Evolutionary conservation across 92 coral and sea anemone genomes (phyloP).

Genomic region (Porites lobata): DNA sequence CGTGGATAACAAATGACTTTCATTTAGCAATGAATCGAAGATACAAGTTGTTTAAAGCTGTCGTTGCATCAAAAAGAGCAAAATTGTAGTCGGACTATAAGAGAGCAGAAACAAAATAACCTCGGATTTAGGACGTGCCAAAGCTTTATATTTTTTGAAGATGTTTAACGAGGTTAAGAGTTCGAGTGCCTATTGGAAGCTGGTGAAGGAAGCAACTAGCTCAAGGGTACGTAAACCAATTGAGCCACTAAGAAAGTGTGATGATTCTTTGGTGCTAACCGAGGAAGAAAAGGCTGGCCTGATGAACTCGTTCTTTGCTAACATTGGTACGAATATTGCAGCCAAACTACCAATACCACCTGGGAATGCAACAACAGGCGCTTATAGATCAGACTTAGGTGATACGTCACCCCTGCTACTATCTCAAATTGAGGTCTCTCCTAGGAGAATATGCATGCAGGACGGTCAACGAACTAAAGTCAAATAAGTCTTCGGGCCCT

Average conservation of each 20-base stretch:
- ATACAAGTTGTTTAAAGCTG: background rate
- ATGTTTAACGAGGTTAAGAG: background rate
- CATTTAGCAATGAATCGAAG: background rate
- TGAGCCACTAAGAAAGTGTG: conserved; percentile 27
- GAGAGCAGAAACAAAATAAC: background rate
- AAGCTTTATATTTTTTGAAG: background rate
- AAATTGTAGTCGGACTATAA: background rate
- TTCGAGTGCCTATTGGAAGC: conserved; percentile 3
- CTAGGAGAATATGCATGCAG: too few species aligned
- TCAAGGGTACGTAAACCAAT: conserved; percentile 3
- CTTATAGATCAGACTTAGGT: too few species aligned
- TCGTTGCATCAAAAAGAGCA: background rate
- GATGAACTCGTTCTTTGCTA: background rate
- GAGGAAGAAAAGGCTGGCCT: conserved; percentile 5
- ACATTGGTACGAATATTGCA: background rate
- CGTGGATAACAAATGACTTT: conserved; percentile 45
- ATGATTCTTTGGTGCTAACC: conserved; percentile 4
- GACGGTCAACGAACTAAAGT: too few species aligned
- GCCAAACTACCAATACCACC: background rate
- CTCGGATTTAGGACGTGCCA: background rate
- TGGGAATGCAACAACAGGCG: background rate
- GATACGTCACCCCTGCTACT: too few species aligned
- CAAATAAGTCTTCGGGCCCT: too few species aligned
- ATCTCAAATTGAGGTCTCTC: too few species aligned
- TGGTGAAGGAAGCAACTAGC: background rate